Evolutionary conservation across 1,140 invertebrate species (phyloP), one percentile per base, ranked within the genome.

Genomic region (Semibalanus balanoides): DNA sequence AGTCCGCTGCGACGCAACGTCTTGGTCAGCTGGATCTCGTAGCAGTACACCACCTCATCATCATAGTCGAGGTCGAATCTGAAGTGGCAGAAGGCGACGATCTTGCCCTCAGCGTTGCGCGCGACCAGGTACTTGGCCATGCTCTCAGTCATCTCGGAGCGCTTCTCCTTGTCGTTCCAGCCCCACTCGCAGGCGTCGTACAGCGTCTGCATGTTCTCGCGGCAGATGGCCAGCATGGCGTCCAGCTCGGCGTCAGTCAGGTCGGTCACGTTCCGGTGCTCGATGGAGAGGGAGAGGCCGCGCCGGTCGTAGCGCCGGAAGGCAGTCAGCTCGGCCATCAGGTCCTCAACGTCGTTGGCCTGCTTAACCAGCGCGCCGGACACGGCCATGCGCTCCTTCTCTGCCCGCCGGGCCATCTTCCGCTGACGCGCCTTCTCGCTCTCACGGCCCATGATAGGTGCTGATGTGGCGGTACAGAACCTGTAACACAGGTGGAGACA

Each of bases 61-160:
- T 88, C 90, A 82, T 90, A 86, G 82, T 94, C 93, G 79, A 93
- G 83, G 81, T 94, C 92, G 85, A 93, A 94, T 77, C 92, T 85
- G 82, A 94, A 94, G 84, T 92, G 91, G 30, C 88, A 87, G 82
- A 91, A 92, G 0, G 88, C 91, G 35, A 91, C 85, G 31, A 87
- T 87, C 79, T 85, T 83, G 1, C 85, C 82, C 31, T 82, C 81
- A 19, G 83, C 83, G 74, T 83, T 81, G 75, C 78, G 78, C 19
- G 87, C 89, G 74, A 91, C 83, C 69, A 92, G 81, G 80, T 89
- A 91, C 80, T 87, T 86, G 0, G 90, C 89, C 81, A 84, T 84
- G 40, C 87, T 83, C 78, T 91, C 89, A 3, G 86, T 88, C 79
- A 91, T 84, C 83, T 91, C 90, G 11, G 85, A 83, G 71, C 84